Base-by-base conservation (phyloP, 2,888 invertebrate genomes). In the Dasysyrphus albostriatus region DNA sequence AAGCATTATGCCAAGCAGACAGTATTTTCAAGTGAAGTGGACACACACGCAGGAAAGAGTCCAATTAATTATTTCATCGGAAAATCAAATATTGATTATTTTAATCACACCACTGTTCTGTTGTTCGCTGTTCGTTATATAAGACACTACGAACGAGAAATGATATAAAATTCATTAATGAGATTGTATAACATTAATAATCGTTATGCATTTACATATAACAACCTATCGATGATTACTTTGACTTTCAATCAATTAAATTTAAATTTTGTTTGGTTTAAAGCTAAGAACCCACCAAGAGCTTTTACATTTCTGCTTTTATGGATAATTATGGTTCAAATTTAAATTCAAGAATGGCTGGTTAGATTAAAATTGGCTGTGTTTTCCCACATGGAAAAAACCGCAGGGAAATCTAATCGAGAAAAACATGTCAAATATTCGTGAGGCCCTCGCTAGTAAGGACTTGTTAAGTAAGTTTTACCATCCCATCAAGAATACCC, bases 61-160 rank as follows among this genome's bases (percentile, higher is more conserved):
- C 59, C 49, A 59, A 73, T 73, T 59, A 73, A 73, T 73, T 42
- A 59, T 12, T 49, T 73, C n/a, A 19, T 59, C 49, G 59, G 5
- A 73, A 61, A 16, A 32, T 73, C 47, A 47, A 59, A 34, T 47
- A 73, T 37, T 49, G 32, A 65, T 34, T 16, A 29, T 32, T 67
- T 58, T 16, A 58, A 34, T 58, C 16, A 16, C 56, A 58, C 32
- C 34, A 58, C 34, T 24, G 24, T 24, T 24, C 24, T 24, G 24
- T 24, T 34, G 8, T 34, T 58, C 5, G 16, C 16, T 10, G 58
- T 58, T 34, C 16, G 10, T 58, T 58, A 34, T 34, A 34, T 58
- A 58, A 58, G 16, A 58, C 12, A 58, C 5, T 16, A 34, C 10
- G 24, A 34, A 5, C 47, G 39, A 47, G 16, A 0, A 39, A 12